A percentile compares a stretch with the other conserved stretches of the same genome.
Evolutionary conservation across 2,888 invertebrate species (phyloP).

Genomic region (Sinelater perroti): DNA sequence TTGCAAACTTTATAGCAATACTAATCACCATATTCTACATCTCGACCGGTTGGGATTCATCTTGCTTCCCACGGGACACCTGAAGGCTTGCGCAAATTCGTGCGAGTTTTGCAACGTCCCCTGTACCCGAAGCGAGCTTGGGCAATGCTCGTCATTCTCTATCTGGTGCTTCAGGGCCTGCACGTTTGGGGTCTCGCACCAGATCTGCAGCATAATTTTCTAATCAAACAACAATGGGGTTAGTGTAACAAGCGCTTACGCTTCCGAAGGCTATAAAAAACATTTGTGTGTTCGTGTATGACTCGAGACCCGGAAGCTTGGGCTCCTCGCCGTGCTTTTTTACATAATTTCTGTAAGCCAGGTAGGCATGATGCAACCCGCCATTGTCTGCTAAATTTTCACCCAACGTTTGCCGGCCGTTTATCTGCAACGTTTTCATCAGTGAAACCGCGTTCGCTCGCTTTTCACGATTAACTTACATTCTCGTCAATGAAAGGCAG

Average conservation of each 20-base stretch:
- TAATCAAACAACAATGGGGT: too few species aligned
- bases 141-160: slow-evolving; percentile 75
- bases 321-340: slow-evolving; percentile 68
- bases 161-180: slow-evolving; percentile 71
- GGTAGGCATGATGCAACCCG: slow-evolving; percentile 76
- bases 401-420: slow-evolving; percentile 78
- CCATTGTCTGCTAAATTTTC: slow-evolving; percentile 89
- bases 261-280: slow-evolving; percentile 85
- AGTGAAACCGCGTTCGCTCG: too few species aligned
- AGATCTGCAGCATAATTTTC: slow-evolving; percentile 67
- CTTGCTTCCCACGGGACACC: slow-evolving; percentile 63
- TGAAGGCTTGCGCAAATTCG: slow-evolving; percentile 74
- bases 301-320: slow-evolving; percentile 77
- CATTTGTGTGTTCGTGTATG: slow-evolving; percentile 75
- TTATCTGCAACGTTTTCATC: slow-evolving; percentile 72
- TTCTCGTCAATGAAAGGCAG: slow-evolving; percentile 69
- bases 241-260: slow-evolving; percentile 70
- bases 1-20: background rate
- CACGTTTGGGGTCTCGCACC: slow-evolving; percentile 81
- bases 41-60: slow-evolving; percentile 65
- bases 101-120: slow-evolving; percentile 77
- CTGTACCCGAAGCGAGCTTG: slow-evolving; percentile 72
- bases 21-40: slow-evolving; percentile 65
- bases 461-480: slow-evolving; percentile 66
- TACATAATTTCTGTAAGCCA: slow-evolving; percentile 72